phyloP scores from a whole-genome alignment of 2,888 invertebrate genomes.

The Itoplectis maculator region DNA sequence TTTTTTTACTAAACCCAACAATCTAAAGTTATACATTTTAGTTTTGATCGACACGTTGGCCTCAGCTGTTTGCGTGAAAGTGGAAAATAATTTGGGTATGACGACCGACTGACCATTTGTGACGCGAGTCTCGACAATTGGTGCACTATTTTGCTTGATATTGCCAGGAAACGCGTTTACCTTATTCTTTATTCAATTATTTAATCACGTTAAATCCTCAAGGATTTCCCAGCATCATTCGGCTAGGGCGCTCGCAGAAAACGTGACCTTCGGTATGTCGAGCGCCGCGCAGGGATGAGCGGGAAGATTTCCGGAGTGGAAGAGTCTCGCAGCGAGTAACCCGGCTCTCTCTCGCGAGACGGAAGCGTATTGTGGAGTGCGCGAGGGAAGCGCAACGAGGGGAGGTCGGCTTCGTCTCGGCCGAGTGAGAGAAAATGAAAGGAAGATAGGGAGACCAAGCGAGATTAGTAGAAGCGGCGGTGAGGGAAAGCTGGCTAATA shows the following conservation, averaged over 20 bases:
- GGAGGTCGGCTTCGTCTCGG: constrained; percentile 20
- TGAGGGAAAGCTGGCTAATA: constrained; percentile 71
- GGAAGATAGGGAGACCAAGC: constrained; percentile 43
- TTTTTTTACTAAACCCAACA: no score
- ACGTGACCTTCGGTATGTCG: constrained; percentile 12
- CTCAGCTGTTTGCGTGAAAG: background rate
- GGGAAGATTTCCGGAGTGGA: constrained; percentile 41
- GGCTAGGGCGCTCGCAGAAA: constrained; percentile 17
- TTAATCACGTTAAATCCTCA: constrained; percentile 38
- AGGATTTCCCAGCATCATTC: constrained; percentile 39
- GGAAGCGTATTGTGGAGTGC: constrained; percentile 53
- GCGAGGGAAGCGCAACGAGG: constrained; percentile 3
- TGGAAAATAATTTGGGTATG: background rate
- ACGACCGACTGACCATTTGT: background rate
- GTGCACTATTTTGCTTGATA: background rate
- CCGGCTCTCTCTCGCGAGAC: constrained; percentile 20
- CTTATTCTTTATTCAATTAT: constrained; percentile 29
- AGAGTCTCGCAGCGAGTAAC: constrained; percentile 37
- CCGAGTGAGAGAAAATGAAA: constrained; percentile 30
- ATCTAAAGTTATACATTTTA: background rate
- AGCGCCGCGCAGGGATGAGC: background rate
- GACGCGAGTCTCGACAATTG: background rate
- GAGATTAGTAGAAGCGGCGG: constrained; percentile 63
- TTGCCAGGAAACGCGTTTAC: background rate
- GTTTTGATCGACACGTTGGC: background rate